These are phyloP conservation scores for Protomyctophum bolini DNA, from an alignment of 2,113 vertebrate species.

Conservation along the genomic window DNA sequence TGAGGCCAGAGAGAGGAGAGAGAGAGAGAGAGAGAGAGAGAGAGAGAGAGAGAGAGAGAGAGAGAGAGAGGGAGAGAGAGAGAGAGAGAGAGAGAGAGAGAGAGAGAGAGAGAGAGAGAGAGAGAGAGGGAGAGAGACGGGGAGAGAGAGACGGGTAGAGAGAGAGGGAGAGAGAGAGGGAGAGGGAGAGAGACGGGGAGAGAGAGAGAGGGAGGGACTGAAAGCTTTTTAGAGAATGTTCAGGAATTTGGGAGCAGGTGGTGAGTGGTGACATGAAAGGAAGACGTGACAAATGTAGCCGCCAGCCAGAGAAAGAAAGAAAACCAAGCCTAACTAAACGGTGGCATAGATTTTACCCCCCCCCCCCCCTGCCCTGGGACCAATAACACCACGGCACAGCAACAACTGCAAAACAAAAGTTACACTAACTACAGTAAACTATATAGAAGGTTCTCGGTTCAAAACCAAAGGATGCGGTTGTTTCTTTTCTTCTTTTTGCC, in stretches of 20 bases:
- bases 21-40: constrained; percentile 17
- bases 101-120: constrained; percentile 30
- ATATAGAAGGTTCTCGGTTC: not conserved
- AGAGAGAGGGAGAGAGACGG: constrained; percentile 24
- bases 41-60: constrained; percentile 19
- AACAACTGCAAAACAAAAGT: constrained; percentile 22
- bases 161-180: constrained; percentile 16
- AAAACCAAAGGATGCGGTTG: not conserved
- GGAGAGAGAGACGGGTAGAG: too few species aligned
- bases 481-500: not conserved
- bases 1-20: constrained; percentile 9
- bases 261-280: constrained; percentile 81
- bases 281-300: constrained; percentile 78
- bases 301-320: constrained; percentile 58
- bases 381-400: constrained; percentile 1
- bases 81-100: constrained; percentile 17
- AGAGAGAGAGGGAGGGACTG: constrained; percentile 23
- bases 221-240: constrained; percentile 75
- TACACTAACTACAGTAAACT: not conserved
- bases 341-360: constrained; percentile 64
- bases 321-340: constrained; percentile 59
- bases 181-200: constrained; percentile 34
- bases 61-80: constrained; percentile 21
- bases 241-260: constrained; percentile 83
- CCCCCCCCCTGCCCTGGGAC: not conserved